Evolutionary conservation across 2,888 invertebrate species (phyloP).

Genomic region (Tricholauxania praeusta): DNA sequence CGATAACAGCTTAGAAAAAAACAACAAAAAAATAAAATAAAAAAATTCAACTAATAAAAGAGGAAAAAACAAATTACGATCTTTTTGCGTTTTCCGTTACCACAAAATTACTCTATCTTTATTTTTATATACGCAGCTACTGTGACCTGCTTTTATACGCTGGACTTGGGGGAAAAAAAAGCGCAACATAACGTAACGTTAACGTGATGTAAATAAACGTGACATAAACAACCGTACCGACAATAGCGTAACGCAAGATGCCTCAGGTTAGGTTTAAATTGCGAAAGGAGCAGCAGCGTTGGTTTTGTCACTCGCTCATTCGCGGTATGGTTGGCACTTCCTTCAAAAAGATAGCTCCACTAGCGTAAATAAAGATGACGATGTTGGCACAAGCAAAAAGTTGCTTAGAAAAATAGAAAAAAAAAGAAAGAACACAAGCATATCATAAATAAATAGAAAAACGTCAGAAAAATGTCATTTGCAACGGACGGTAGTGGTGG

Average conservation of each 20-base stretch:
- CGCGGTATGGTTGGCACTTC: too few species aligned
- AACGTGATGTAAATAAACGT: constrained; percentile 21
- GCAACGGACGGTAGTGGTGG: constrained; percentile 4
- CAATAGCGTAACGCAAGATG: neutral
- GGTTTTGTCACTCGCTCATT: neutral
- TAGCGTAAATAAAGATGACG: too few species aligned
- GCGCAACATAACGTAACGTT: neutral
- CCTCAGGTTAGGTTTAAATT: constrained; percentile 27
- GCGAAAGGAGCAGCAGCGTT: neutral
- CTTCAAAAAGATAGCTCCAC: too few species aligned
- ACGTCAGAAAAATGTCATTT: constrained; percentile 30
- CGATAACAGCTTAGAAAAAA: neutral
- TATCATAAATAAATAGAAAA: constrained; percentile 36
- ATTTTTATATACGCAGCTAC: neutral
- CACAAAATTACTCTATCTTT: constrained; percentile 15
- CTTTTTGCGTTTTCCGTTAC: constrained; percentile 6
- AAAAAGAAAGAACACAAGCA: neutral
- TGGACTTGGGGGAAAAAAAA: neutral
- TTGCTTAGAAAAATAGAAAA: too few species aligned
- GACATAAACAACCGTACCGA: constrained; percentile 11
- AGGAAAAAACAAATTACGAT: constrained; percentile 6
- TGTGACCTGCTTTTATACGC: neutral
- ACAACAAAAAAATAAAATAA: neutral
- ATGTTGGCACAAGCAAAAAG: too few species aligned
- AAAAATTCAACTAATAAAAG: neutral